Percentiles rank a stretch among this genome's conserved stretches.
These are phyloP conservation scores for Dryobates pubescens DNA, from an alignment of 2,797 vertebrate species.

Conservation along the genomic window DNA sequence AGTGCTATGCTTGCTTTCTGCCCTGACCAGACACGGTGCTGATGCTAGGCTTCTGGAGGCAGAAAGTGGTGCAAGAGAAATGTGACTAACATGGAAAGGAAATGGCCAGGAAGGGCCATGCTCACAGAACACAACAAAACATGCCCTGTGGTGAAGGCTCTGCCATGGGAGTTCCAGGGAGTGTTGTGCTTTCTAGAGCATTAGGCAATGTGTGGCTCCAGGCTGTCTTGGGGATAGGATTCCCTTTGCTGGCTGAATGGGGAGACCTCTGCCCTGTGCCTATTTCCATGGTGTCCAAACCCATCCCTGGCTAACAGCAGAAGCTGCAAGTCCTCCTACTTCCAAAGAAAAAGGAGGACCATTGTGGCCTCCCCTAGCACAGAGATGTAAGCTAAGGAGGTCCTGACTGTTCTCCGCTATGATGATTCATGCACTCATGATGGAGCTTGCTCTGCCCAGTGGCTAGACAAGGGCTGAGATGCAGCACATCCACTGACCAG, in stretches of 20 bases:
- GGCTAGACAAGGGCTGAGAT: not conserved
- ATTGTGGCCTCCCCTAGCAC: not conserved
- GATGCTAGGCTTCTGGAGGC: not conserved
- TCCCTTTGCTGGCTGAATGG: not conserved
- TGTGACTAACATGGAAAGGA: constrained; percentile 21
- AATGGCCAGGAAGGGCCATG: not conserved
- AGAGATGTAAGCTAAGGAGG: rapidly evolving
- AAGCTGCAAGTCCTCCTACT: not conserved
- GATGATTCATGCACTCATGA: rapidly evolving
- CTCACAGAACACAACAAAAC: not conserved
- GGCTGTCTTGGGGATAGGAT: not conserved
- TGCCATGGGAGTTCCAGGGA: not conserved
- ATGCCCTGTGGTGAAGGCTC: not conserved
- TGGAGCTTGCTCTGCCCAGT: not conserved
- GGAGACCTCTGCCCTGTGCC: not conserved
- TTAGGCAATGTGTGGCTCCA: not conserved
- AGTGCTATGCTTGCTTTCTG: constrained; percentile 60
- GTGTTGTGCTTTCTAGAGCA: not conserved
- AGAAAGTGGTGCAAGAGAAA: not conserved
- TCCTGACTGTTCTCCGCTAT: not conserved
- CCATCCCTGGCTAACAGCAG: not conserved
- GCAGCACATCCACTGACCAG: not conserved
- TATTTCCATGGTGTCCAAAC: not conserved
- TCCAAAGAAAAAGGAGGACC: not conserved
- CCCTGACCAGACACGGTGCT: not conserved